Evolutionary conservation across 1,140 invertebrate species (phyloP).

Genomic region (Drosophila busckii): DNA sequence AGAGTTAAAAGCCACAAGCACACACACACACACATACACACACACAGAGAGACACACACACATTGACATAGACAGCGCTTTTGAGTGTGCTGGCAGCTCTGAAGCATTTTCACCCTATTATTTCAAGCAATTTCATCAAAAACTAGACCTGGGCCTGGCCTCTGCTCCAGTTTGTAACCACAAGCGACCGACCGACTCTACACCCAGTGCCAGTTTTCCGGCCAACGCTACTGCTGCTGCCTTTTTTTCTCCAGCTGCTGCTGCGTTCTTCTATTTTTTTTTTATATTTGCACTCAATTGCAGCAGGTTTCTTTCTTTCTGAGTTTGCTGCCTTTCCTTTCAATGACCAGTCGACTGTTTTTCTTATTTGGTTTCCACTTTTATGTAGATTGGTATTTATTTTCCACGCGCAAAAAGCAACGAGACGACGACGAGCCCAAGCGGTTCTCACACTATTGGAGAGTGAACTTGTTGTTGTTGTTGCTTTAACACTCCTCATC

Average conservation of each 20-base stretch:
- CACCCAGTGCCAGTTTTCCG: slow-evolving; percentile 11
- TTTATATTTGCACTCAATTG: slow-evolving; percentile 51
- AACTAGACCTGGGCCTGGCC: slow-evolving; percentile 57
- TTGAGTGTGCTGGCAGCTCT: slow-evolving; percentile 21
- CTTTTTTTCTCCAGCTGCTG: slow-evolving; percentile 36
- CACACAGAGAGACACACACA: not conserved
- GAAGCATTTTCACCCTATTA: slow-evolving; percentile 73
- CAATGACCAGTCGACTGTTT: slow-evolving; percentile 59
- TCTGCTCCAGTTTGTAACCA: slow-evolving; percentile 67
- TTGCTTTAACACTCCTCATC: slow-evolving; percentile 57
- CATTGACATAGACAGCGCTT: not conserved
- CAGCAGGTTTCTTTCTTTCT: slow-evolving; percentile 49
- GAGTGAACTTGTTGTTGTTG: slow-evolving; percentile 22
- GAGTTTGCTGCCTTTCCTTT: slow-evolving; percentile 15
- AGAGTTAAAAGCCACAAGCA: slow-evolving; percentile 60
- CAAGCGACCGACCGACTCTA: slow-evolving; percentile 38
- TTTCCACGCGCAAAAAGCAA: slow-evolving; percentile 61
- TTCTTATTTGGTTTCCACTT: slow-evolving; percentile 73
- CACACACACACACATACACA: slow-evolving; percentile 13
- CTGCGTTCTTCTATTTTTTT: slow-evolving; percentile 17
- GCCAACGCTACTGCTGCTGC: slow-evolving; percentile 13
- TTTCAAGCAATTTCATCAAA: slow-evolving; percentile 74
- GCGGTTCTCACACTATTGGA: slow-evolving; percentile 66
- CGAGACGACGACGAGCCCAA: slow-evolving; percentile 26
- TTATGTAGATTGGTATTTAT: slow-evolving; percentile 77